Base-by-base conservation (phyloP, 2,797 vertebrate genomes). In the Mormyrops boulengeri region DNA sequence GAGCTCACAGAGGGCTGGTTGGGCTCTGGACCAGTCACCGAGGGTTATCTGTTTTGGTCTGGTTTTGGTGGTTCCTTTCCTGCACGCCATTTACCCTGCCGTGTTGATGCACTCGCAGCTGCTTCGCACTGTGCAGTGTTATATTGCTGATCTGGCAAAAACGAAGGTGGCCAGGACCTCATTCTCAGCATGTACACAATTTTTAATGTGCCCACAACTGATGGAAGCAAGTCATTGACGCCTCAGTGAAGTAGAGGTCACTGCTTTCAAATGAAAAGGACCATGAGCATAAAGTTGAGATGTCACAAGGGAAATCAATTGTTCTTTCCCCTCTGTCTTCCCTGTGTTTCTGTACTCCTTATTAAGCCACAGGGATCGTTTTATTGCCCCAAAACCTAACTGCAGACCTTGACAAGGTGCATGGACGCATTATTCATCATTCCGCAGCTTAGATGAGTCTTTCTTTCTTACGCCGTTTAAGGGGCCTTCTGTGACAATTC, bases 341-440 rank as follows among this genome's bases (percentile, higher is more conserved):
- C 87, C 60, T 26, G 57, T 88, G 57, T 88, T 88, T 57, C 50
- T 87, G 30, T 38, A 17, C 52, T 55, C 38, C 57, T 66, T 88
- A 66, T 66, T 88, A 57, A 88, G n/a, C 87, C 57, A 62, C 34
- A 47, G 41, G 87, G 87, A 66, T 66, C 4, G 44, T 66, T 88
- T 88, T 88, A 88, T 47, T 88, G 57, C 87, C 57, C 87, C 57
- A 69, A 30, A 69, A 66, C 87, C 60, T 57, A 44, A 49, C 57
- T 66, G 87, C 60, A 88, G 87, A 88, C 87, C 87, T 88, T 88
- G 87, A 88, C 87, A 62, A 69, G 60, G 87, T 69, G 47, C 87
- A 66, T 17, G 22, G 87, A 38, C 87, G 4, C 86, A 87, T 57
- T 60, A 60, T 47, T 66, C 60, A 69, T 88, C 34, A 49, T 88